phyloP scores from a whole-genome alignment of 2,888 invertebrate genomes.

The Chalcosyrphus nemorum region DNA sequence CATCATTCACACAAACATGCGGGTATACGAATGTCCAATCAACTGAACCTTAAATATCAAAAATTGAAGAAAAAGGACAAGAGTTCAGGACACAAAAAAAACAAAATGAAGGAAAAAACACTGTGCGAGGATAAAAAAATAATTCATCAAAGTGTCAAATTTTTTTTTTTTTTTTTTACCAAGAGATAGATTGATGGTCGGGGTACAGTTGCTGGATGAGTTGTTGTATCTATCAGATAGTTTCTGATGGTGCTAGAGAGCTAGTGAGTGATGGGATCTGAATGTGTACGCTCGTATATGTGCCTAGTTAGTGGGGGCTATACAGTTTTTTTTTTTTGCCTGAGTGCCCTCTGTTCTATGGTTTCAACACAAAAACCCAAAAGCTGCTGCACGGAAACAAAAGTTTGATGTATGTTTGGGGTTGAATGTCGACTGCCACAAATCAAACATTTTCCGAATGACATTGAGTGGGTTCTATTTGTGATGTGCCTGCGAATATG shows the following conservation, averaged over 20 bases:
- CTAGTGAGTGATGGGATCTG: conserved; percentile 64
- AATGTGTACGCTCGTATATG: conserved; percentile 39
- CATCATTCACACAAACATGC: neutral
- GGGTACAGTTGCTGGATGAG: conserved; percentile 67
- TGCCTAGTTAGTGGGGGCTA: conserved; percentile 14
- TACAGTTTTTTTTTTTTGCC: conserved; percentile 10
- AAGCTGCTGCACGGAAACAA: conserved; percentile 60
- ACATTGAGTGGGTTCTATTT: conserved; percentile 68
- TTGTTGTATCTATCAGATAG: conserved; percentile 68
- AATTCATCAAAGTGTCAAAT: conserved; percentile 72
- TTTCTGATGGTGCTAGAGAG: conserved; percentile 42
- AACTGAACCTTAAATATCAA: conserved; percentile 35
- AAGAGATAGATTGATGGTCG: conserved; percentile 64
- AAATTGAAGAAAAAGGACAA: conserved; percentile 25
- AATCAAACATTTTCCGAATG: conserved; percentile 72
- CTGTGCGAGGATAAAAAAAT: conserved; percentile 45
- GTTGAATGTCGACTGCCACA: conserved; percentile 72
- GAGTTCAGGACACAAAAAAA: conserved; percentile 1
- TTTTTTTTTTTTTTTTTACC: conserved; percentile 39
- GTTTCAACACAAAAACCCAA: conserved; percentile 60
- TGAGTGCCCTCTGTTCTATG: conserved; percentile 30
- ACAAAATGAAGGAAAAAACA: conserved; percentile 21
- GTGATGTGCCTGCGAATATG: conserved; percentile 24
- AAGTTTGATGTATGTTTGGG: conserved; percentile 73
- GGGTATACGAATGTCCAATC: conserved; percentile 7